Conservation (phyloP, 2,113 vertebrate species). For the Gnathonemus longibarbis region DNA sequence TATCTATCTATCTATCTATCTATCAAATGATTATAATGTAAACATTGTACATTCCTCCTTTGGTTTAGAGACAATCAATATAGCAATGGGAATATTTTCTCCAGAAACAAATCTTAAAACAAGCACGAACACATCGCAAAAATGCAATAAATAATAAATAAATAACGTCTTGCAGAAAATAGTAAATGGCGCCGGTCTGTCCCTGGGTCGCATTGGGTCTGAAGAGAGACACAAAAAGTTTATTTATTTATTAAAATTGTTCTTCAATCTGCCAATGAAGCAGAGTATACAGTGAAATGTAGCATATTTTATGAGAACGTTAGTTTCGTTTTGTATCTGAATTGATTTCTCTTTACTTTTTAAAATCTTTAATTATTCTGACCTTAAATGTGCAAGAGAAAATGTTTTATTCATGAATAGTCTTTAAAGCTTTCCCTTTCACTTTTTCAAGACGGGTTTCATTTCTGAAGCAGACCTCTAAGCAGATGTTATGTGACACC, state of each 20-base stretch:
- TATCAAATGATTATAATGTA: neutral
- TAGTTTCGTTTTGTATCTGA: neutral
- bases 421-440: neutral
- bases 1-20: too few species aligned
- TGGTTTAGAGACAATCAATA: neutral
- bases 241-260: neutral
- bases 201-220: neutral
- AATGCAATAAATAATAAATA: neutral
- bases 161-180: neutral
- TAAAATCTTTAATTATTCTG: neutral
- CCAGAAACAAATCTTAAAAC: neutral
- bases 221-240: neutral
- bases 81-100: neutral
- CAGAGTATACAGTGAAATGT: neutral
- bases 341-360: neutral
- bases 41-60: neutral
- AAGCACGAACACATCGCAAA: neutral
- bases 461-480: slow-evolving; percentile 14
- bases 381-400: neutral
- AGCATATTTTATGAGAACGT: neutral
- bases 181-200: neutral
- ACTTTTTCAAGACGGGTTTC: neutral
- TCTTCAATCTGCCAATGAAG: neutral
- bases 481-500: slow-evolving; percentile 44
- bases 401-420: neutral